Conservation (phyloP, 1,140 invertebrate genomes). For the Drosophila arizonae region DNA sequence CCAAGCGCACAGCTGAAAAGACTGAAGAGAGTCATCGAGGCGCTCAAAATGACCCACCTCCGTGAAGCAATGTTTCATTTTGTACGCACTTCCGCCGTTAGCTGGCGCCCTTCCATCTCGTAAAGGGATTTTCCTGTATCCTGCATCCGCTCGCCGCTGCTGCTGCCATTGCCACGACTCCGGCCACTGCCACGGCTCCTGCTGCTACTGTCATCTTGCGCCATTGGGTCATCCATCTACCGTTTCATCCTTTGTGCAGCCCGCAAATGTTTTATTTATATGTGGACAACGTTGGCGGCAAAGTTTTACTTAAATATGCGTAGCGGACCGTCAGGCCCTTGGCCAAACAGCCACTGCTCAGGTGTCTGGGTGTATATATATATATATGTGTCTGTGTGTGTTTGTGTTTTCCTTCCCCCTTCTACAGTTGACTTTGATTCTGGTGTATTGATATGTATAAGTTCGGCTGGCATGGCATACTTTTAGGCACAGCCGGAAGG, state of each 20-base stretch:
- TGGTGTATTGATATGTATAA: conserved; percentile 54
- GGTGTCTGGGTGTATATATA: conserved; percentile 41
- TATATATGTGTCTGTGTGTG: conserved; percentile 15
- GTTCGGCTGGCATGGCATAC: conserved; percentile 25
- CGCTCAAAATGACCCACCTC: conserved; percentile 40
- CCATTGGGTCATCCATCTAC: conserved; percentile 80
- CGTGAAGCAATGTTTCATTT: conserved; percentile 68
- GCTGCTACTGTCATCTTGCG: conserved; percentile 69
- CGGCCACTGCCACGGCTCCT: conserved; percentile 2
- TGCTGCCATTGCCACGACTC: not conserved
- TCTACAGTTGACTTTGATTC: conserved; percentile 10
- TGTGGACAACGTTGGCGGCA: conserved; percentile 67
- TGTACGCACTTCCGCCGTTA: conserved; percentile 76
- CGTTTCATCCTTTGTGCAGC: conserved; percentile 70
- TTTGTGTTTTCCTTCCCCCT: not conserved
- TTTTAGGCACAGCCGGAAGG: conserved; percentile 56
- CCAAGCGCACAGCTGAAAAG: conserved; percentile 62
- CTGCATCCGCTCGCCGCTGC: conserved; percentile 46
- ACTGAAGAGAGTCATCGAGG: conserved; percentile 28
- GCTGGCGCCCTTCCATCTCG: conserved; percentile 44
- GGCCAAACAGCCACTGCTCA: conserved; percentile 46
- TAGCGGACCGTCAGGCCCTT: conserved; percentile 30
- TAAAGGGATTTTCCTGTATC: conserved; percentile 80
- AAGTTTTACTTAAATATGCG: conserved; percentile 76
- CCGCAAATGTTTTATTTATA: conserved; percentile 81